Conservation (phyloP, 2,113 vertebrate species). For the Hyperoodon ampullatus region DNA sequence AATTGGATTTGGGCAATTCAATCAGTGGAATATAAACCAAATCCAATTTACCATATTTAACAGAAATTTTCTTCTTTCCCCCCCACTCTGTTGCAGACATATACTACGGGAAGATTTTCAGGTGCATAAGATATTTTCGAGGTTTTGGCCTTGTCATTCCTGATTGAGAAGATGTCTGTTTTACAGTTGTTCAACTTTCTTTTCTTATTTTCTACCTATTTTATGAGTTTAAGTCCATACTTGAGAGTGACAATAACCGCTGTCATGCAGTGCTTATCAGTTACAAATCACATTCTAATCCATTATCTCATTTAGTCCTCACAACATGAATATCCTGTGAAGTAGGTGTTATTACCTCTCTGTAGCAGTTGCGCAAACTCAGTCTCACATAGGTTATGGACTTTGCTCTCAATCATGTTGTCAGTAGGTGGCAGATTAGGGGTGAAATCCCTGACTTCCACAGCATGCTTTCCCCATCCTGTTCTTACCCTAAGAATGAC, state of each 20-base stretch:
- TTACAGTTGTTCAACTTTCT: background rate
- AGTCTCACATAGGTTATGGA: background rate
- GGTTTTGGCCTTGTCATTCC: background rate
- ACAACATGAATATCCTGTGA: background rate
- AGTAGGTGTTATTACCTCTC: background rate
- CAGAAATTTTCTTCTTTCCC: background rate
- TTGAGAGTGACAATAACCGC: background rate
- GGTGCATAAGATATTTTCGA: background rate
- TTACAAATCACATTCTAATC: background rate
- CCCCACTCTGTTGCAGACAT: background rate
- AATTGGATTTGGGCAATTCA: background rate
- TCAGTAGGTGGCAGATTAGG: background rate
- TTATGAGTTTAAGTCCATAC: background rate
- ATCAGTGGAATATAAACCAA: background rate
- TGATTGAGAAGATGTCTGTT: background rate
- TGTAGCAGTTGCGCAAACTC: background rate
- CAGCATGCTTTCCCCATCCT: background rate
- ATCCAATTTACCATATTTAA: background rate
- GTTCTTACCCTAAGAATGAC: background rate
- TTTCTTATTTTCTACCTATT: background rate
- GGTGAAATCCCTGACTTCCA: background rate
- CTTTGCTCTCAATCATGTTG: background rate
- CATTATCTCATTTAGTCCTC: background rate
- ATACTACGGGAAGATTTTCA: background rate
- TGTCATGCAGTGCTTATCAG: background rate